Conservation (phyloP, 1,140 invertebrate species). For the Trichonephila clavipes region DNA sequence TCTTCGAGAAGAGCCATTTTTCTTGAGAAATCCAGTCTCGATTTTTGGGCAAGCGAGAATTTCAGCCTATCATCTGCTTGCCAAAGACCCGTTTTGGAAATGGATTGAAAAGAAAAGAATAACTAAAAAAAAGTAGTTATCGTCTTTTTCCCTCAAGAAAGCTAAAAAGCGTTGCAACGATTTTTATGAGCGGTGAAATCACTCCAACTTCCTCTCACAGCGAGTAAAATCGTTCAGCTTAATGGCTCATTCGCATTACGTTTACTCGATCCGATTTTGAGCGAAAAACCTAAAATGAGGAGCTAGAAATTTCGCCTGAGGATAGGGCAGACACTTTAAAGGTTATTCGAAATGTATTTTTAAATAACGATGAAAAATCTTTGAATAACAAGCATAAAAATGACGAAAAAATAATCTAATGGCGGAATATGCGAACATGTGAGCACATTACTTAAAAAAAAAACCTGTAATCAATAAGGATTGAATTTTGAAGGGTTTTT, state of each 20-base stretch:
- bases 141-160: conserved; percentile 27
- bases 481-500: too few species aligned
- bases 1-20: background rate
- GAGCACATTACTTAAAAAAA: too few species aligned
- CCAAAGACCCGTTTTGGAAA: conserved; percentile 5
- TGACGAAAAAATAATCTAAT: too few species aligned
- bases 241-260: conserved; percentile 8
- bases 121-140: conserved; percentile 9
- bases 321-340: too few species aligned
- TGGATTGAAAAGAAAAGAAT: background rate
- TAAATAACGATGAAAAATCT: too few species aligned
- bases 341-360: too few species aligned
- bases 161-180: conserved; percentile 9
- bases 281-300: background rate
- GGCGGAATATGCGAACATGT: too few species aligned
- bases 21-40: conserved; percentile 5
- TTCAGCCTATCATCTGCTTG: conserved; percentile 6
- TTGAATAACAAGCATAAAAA: too few species aligned
- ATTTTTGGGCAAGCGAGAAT: conserved; percentile 6
- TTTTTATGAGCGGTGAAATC: conserved; percentile 10
- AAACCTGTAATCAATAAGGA: too few species aligned
- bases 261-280: conserved; percentile 1
- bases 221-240: background rate
- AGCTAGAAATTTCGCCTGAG: background rate
- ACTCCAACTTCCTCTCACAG: background rate